Evolutionary conservation across 2,797 vertebrate genomes (phyloP), one percentile per base, ranked within the genome.

Genomic region (Acestrorhynchus altus): DNA sequence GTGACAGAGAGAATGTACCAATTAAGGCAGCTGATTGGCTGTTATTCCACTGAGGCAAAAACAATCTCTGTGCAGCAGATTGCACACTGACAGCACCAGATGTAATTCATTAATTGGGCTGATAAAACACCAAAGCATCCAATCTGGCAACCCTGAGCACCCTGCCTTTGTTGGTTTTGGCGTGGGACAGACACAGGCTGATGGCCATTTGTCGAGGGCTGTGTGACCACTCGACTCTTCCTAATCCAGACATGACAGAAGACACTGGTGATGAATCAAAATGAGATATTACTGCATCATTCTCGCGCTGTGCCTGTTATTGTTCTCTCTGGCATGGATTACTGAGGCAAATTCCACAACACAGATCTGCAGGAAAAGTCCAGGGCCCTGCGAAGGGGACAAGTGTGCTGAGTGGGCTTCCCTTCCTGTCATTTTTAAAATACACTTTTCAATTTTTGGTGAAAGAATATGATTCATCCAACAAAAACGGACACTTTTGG

Each of bases 31-130:
- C 88, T 92, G 93, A 94, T 92, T 93, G 91, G 91, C 80, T 82
- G 89, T 86, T 86, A 88, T 90, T 92, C 92, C 88, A 71, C 90
- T 83, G 89, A 87, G 91, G 91, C 90, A 88, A 89, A 91, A 93
- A 93, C 90, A 91, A 91, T 93, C 90, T 90, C 88, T 87, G 85
- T 79, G 87, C 86, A 89, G 89, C 91, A 92, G 92, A 92, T 90
- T 93, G 92, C 91, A 89, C 87, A 89, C 91, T 92, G 92, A 94
- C 91, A 91, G 91, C 88, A 90, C 86, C 92, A 93, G 92, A 92
- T 93, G 92, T 92, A 93, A 90, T 92, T 90, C 89, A 92, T 92
- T 93, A 92, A 92, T 93, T 93, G 92, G 81, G 88, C 89, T 86
- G 90, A 92, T 90, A 91, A 92, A 92, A 92, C 40, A 83, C 66